These are phyloP conservation scores for Butastur rufipennis DNA, from an alignment of 2,113 vertebrate species.

Conservation along the genomic window DNA sequence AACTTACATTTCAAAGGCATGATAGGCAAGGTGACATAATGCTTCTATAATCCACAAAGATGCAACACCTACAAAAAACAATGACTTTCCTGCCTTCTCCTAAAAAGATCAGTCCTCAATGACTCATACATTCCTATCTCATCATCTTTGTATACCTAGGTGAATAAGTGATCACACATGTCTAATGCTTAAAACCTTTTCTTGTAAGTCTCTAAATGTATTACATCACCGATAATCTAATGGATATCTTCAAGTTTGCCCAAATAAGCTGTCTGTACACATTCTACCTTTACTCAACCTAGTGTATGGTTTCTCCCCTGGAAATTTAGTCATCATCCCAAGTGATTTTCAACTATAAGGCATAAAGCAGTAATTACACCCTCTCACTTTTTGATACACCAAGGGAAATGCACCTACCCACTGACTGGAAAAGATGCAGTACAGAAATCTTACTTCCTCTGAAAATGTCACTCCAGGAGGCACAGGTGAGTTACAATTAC, in stretches of 20 bases:
- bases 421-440: background rate
- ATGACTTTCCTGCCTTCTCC: background rate
- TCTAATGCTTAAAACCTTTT: background rate
- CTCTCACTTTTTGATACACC: background rate
- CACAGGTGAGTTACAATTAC: background rate
- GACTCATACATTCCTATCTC: background rate
- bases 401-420: background rate
- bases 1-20: background rate
- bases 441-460: background rate
- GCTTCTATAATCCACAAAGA: background rate
- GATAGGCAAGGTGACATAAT: background rate
- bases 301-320: background rate
- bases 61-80: background rate
- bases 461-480: background rate
- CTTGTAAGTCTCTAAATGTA: background rate
- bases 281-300: background rate
- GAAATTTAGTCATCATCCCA: constrained; percentile 24
- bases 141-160: background rate
- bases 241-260: background rate
- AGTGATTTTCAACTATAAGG: constrained; percentile 10
- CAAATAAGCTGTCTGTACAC: background rate
- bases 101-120: background rate
- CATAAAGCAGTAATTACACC: constrained; percentile 10
- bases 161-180: background rate
- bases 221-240: background rate